Evolutionary conservation across 1,140 invertebrate genomes (phyloP).

Genomic region (Zaprionus gabonicus): DNA sequence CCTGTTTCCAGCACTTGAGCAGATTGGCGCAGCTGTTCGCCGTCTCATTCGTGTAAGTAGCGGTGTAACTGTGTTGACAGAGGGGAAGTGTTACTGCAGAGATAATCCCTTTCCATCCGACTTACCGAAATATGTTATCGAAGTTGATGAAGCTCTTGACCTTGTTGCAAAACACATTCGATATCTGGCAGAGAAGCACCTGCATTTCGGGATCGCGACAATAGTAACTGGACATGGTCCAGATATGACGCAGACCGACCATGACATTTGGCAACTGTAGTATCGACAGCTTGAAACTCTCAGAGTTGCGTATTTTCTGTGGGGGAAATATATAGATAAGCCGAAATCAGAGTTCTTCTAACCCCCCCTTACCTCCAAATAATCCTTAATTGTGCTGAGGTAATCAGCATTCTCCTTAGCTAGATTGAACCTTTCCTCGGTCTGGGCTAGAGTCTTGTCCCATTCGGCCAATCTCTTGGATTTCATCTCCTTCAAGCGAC

Average conservation of each 20-base stretch:
- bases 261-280: constrained; percentile 91
- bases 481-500: constrained; percentile 48
- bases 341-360: not conserved
- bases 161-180: constrained; percentile 90
- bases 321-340: not conserved
- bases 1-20: constrained; percentile 90
- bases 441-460: constrained; percentile 85
- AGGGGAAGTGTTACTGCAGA: not conserved
- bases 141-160: constrained; percentile 90
- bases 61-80: constrained; percentile 86
- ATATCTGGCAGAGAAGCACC: constrained; percentile 91
- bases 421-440: constrained; percentile 89
- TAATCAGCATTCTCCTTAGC: constrained; percentile 94
- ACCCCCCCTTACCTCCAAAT: constrained; percentile 88
- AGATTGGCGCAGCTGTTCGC: constrained; percentile 88
- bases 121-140: constrained; percentile 89
- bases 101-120: not conserved
- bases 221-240: constrained; percentile 92
- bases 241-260: constrained; percentile 93
- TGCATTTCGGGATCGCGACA: constrained; percentile 90
- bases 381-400: constrained; percentile 90
- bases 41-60: constrained; percentile 85
- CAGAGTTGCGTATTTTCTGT: constrained; percentile 89
- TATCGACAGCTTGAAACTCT: constrained; percentile 89
- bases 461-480: constrained; percentile 81